phyloP scores from a whole-genome alignment of 2,797 vertebrate genomes.

The Oreortyx pictus region DNA sequence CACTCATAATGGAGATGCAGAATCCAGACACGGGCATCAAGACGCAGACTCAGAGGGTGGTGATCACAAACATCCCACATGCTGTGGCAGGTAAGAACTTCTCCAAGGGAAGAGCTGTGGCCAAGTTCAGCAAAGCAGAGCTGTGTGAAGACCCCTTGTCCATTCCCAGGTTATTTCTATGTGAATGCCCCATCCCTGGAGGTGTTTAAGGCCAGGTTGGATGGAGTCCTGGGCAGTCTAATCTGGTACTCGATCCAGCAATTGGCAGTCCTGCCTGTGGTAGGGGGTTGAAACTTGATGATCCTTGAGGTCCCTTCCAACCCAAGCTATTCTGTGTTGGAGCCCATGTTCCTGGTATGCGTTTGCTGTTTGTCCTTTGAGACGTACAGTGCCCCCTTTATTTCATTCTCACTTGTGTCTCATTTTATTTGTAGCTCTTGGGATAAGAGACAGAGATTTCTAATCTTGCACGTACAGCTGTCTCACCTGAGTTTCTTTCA shows the following conservation, averaged over 20 bases:
- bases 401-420: rapidly evolving
- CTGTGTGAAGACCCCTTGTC: rapidly evolving
- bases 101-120: rapidly evolving
- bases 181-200: too few relatives aligned
- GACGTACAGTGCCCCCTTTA: not conserved
- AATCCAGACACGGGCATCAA: constrained; percentile 88
- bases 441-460: not conserved
- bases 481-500: not conserved
- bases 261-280: too few relatives aligned
- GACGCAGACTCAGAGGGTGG: constrained; percentile 89
- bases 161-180: not conserved
- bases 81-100: constrained; percentile 87
- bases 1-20: constrained; percentile 94
- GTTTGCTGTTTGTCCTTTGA: not conserved
- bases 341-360: rapidly evolving
- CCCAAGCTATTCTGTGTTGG: not conserved
- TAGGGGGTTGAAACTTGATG: too few relatives aligned
- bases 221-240: too few relatives aligned
- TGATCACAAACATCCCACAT: constrained; percentile 89
- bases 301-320: too few relatives aligned
- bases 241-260: too few relatives aligned
- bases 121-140: not conserved
- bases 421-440: not conserved
- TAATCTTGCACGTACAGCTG: not conserved
- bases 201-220: too few relatives aligned